Conservation (phyloP, 2,888 invertebrate species). For the Elgonia sp. region DNA sequence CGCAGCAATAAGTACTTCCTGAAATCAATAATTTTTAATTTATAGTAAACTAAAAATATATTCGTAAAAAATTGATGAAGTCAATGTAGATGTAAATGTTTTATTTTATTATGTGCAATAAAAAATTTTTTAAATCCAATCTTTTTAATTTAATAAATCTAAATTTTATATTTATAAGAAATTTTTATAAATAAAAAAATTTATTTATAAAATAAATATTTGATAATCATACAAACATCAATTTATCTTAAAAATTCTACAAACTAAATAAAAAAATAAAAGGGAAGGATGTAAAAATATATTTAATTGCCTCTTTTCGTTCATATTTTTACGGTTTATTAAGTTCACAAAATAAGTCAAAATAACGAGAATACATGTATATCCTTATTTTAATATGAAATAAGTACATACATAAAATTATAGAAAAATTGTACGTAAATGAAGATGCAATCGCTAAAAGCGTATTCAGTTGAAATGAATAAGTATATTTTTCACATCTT, state of each 20-base stretch:
- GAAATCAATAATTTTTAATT: slow-evolving; percentile 58
- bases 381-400: slow-evolving; percentile 34
- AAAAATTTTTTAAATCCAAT: too few relatives aligned
- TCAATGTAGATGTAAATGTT: neutral
- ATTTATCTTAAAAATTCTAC: neutral
- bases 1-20: slow-evolving; percentile 65
- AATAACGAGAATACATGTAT: slow-evolving; percentile 8
- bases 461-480: neutral
- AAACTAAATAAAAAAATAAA: neutral
- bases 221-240: neutral
- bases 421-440: slow-evolving; percentile 32
- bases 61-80: neutral
- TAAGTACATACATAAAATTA: slow-evolving; percentile 12
- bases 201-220: neutral
- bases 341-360: neutral
- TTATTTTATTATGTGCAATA: neutral
- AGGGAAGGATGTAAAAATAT: slow-evolving; percentile 3
- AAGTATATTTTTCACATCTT: neutral
- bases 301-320: neutral
- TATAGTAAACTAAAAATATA: neutral
- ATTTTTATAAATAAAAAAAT: neutral
- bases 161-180: too few relatives aligned
- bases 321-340: neutral
- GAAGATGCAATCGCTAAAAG: slow-evolving; percentile 2
- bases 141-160: too few relatives aligned